phyloP scores from a whole-genome alignment of 2,113 vertebrate genomes.

The Synodontis membranacea region DNA sequence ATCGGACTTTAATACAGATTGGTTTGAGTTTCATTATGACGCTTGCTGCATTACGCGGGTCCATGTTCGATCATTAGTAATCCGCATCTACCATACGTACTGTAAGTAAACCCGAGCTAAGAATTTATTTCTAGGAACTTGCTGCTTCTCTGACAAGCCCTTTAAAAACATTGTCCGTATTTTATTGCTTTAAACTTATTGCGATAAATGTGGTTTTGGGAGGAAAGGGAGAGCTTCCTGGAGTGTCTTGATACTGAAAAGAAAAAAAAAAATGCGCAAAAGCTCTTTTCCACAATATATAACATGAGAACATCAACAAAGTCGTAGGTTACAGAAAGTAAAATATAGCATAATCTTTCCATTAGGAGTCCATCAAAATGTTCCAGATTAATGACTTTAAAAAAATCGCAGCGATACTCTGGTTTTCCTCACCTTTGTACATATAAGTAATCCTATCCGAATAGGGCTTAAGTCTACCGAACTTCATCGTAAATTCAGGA shows the following conservation, averaged over 20 bases:
- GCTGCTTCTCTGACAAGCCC: neutral
- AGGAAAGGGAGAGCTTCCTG: neutral
- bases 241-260: neutral
- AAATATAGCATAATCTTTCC: neutral
- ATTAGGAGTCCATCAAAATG: neutral
- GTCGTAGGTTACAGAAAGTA: neutral
- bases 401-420: neutral
- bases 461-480: neutral
- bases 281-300: neutral
- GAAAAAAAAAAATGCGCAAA: neutral
- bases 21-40: neutral
- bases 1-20: neutral
- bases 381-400: neutral
- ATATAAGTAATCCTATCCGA: neutral
- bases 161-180: neutral
- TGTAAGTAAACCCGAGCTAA: neutral
- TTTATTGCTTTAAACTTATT: neutral
- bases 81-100: too few relatives aligned
- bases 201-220: neutral
- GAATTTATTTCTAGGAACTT: neutral
- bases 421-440: too few relatives aligned
- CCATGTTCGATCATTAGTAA: neutral
- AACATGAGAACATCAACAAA: neutral
- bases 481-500: neutral
- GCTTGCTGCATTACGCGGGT: neutral